Percentiles rank a stretch among this genome's conserved stretches.
Evolutionary conservation across 2,113 vertebrate genomes (phyloP).

Genomic region (Bufo bufo): DNA sequence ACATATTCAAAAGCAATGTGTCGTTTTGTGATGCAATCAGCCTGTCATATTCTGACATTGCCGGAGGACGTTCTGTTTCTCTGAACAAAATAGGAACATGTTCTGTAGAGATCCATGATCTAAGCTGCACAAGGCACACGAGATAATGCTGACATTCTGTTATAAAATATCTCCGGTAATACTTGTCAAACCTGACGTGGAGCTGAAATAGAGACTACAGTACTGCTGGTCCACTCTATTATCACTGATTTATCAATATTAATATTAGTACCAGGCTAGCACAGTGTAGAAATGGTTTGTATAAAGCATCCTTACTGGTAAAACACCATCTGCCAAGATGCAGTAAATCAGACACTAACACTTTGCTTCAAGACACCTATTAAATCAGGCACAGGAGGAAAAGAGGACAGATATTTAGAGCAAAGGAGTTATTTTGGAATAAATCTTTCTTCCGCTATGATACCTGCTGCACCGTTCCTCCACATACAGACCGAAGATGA

Average conservation of each 20-base stretch:
- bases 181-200: slow-evolving; percentile 43
- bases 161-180: slow-evolving; percentile 44
- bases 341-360: slow-evolving; percentile 64
- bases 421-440: slow-evolving; percentile 66
- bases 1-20: too few relatives aligned
- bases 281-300: slow-evolving; percentile 64
- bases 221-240: slow-evolving; percentile 67
- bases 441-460: slow-evolving; percentile 40
- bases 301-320: slow-evolving; percentile 60
- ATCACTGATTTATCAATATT: slow-evolving; percentile 69
- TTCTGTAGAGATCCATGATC: slow-evolving; percentile 15
- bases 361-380: slow-evolving; percentile 66
- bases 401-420: slow-evolving; percentile 69
- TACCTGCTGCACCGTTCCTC: slow-evolving; percentile 5
- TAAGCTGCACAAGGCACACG: background rate
- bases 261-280: slow-evolving; percentile 68
- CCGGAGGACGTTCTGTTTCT: background rate
- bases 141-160: slow-evolving; percentile 40
- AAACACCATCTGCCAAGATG: slow-evolving; percentile 70
- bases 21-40: too few relatives aligned
- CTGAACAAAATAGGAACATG: background rate
- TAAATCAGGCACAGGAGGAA: slow-evolving; percentile 64
- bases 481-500: background rate
- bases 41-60: background rate
- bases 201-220: slow-evolving; percentile 63